phyloP scores from a whole-genome alignment of 2,888 invertebrate genomes.

The Brachypalpus laphriformis region DNA sequence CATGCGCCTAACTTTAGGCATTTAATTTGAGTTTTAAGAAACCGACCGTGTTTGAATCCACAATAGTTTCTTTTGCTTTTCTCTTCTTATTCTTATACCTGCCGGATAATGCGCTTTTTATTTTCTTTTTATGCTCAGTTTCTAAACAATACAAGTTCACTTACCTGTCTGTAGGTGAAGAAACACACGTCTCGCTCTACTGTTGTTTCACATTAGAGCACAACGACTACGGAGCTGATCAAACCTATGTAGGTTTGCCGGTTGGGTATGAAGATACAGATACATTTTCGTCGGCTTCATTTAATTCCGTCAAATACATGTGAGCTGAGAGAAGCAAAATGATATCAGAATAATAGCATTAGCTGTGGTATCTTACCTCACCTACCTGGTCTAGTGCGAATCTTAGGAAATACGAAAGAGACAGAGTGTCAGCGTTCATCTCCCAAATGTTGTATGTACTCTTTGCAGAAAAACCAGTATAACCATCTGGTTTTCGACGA shows the following conservation, averaged over 20 bases:
- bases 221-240: neutral
- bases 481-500: conserved; percentile 11
- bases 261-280: conserved; percentile 26
- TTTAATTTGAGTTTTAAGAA: neutral
- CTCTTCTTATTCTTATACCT: neutral
- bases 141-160: conserved; percentile 65
- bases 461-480: conserved; percentile 68
- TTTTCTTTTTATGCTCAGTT: conserved; percentile 6
- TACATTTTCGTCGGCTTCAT: neutral
- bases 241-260: conserved; percentile 13
- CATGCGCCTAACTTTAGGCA: conserved; percentile 2
- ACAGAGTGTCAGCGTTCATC: conserved; percentile 19
- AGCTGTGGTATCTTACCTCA: neutral
- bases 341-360: neutral
- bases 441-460: conserved; percentile 23
- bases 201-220: neutral
- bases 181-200: neutral
- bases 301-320: neutral
- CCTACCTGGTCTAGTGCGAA: conserved; percentile 8
- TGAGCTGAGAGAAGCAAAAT: neutral
- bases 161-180: neutral
- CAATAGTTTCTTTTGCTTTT: neutral
- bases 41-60: neutral
- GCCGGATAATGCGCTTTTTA: neutral
- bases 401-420: conserved; percentile 37